Evolutionary conservation across 2,888 invertebrate species (phyloP).

Genomic region (Aspidiotus destructor): DNA sequence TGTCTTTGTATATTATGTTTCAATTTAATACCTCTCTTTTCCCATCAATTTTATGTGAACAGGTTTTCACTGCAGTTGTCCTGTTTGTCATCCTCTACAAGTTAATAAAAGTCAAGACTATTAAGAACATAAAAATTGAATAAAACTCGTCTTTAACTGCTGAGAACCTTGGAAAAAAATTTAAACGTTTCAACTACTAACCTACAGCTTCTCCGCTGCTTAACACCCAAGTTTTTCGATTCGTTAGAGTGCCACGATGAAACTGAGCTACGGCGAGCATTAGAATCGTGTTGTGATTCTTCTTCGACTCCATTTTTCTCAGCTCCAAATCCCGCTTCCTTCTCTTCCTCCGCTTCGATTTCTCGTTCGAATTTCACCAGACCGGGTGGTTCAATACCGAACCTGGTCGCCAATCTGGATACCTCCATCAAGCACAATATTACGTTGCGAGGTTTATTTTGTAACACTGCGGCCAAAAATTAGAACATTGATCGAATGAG

Average conservation of each 20-base stretch:
- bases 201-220: slow-evolving; percentile 47
- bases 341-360: slow-evolving; percentile 64
- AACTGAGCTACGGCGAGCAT: slow-evolving; percentile 16
- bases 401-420: slow-evolving; percentile 66
- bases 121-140: no score
- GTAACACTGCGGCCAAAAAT: slow-evolving; percentile 52
- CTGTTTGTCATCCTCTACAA: no score
- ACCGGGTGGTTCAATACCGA: slow-evolving; percentile 69
- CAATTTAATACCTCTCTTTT: no score
- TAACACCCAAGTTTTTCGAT: slow-evolving; percentile 43
- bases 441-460: slow-evolving; percentile 73
- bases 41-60: no score
- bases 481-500: not conserved
- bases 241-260: slow-evolving; percentile 51
- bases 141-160: not conserved
- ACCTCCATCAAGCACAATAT: slow-evolving; percentile 76
- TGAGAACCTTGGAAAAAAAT: not conserved
- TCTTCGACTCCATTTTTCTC: slow-evolving; percentile 52
- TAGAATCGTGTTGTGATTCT: slow-evolving; percentile 40
- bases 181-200: slow-evolving; percentile 24
- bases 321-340: slow-evolving; percentile 61
- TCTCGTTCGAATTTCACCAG: slow-evolving; percentile 75
- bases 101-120: no score
- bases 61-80: no score
- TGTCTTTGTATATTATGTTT: no score